phyloP scores from a whole-genome alignment of 2,113 vertebrate genomes.

The Cygnus atratus region DNA sequence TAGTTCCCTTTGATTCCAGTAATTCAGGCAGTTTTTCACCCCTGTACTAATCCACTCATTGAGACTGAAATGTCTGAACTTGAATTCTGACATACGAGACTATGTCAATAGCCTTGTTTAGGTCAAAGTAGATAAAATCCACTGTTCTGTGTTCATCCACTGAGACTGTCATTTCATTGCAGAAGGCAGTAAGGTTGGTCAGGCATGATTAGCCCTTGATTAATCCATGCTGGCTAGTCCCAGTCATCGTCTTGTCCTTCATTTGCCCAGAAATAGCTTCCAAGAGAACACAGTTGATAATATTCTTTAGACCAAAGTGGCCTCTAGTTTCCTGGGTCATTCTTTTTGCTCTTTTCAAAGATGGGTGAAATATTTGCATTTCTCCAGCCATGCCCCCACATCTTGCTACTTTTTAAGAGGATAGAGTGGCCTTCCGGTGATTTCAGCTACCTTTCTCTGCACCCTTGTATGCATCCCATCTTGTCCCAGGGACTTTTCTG shows the following conservation, averaged over 20 bases:
- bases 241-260: constrained; percentile 35
- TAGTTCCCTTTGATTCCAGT: constrained; percentile 10
- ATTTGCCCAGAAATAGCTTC: neutral
- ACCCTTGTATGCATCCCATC: neutral
- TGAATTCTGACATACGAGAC: neutral
- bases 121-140: constrained; percentile 10
- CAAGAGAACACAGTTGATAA: neutral
- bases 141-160: neutral
- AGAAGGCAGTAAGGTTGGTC: constrained; percentile 26
- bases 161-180: constrained; percentile 15
- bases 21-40: constrained; percentile 5
- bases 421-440: neutral
- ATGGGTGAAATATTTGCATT: neutral
- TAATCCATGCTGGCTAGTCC: constrained; percentile 21
- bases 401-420: neutral
- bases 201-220: neutral
- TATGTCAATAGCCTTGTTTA: neutral
- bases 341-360: neutral
- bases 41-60: neutral
- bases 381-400: neutral
- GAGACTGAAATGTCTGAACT: constrained; percentile 2
- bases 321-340: neutral
- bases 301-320: constrained; percentile 1
- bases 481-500: neutral
- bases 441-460: neutral